Base-by-base conservation (phyloP, 2,888 invertebrate genomes). In the Cyclophora albipunctata region DNA sequence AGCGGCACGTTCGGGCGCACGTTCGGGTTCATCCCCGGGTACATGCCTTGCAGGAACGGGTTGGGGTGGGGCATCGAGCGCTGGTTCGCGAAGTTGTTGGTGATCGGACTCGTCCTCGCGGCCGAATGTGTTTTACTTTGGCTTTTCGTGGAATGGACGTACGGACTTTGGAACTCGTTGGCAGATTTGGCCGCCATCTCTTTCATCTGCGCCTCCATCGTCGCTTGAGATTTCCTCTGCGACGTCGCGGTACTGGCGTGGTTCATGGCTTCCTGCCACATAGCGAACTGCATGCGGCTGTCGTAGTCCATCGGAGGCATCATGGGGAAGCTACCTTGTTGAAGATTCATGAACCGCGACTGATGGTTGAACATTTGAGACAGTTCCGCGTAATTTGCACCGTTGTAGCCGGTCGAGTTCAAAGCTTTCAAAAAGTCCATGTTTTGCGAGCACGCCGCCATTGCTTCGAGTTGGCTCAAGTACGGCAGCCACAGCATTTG, bases 401-500 rank as follows among this genome's bases (percentile, higher is more conserved):
- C 86, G n/a, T 84, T 73, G 58, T 81, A 90, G 48, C 80, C 85
- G n/a, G 86, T 77, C 0, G 87, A 81, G 58, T 84, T 89, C 42
- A 91, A 73, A 64, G 91, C 90, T 78, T 91, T 91, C 51, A 91
- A 67, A 61, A 91, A 86, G 48, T 92, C 92, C 57, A 90, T 79
- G 61, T 86, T 90, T 63, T 90, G 87, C 51, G 90, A 83, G 71
- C 84, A 91, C 47, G 84, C 90, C 76, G 86, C 90, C 74, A 91
- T 89, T 5, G 90, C 88, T 67, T 92, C 92, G 49, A 92, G 72
- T 66, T 92, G 92, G 62, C 89, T 90, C 44, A 92, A 68, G 67
- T 94, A 94, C 0, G 94, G 94, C 47, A 94, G 74, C 94, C 93
- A 94, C 58, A 93, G 73, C 92, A 94, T 93, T 69, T 93, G 93